Evolutionary conservation across 2,797 vertebrate genomes (phyloP).

Genomic region (Manis crassicaudata): DNA sequence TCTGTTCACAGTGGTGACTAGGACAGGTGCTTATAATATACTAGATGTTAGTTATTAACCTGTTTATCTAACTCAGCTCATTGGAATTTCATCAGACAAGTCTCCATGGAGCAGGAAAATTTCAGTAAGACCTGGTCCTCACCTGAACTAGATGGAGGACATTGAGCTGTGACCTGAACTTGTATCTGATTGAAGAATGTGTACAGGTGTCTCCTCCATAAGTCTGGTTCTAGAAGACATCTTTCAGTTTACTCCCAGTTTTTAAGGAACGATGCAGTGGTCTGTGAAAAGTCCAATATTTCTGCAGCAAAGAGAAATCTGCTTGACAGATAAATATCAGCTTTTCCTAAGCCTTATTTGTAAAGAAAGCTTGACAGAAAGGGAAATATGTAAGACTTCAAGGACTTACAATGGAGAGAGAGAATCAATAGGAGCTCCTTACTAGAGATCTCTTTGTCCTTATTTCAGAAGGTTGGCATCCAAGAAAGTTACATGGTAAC

Average conservation of each 20-base stretch:
- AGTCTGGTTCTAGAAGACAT: not conserved
- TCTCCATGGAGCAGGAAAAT: not conserved
- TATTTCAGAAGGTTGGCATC: conserved; percentile 55
- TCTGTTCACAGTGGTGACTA: not conserved
- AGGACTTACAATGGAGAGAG: conserved; percentile 23
- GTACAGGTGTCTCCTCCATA: not conserved
- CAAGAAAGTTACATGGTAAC: conserved; percentile 20
- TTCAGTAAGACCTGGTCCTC: not conserved
- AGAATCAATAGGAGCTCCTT: conserved; percentile 52
- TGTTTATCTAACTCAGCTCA: not conserved
- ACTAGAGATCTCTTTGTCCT: conserved; percentile 44
- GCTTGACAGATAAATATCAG: conserved; percentile 56
- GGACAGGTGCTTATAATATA: not conserved
- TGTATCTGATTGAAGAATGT: not conserved
- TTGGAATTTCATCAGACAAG: not conserved
- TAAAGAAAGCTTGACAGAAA: conserved; percentile 59
- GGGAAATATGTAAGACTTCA: conserved; percentile 63
- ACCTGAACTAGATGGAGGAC: not conserved
- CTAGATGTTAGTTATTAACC: not conserved
- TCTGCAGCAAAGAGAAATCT: conserved; percentile 56
- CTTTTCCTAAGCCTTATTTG: conserved; percentile 40
- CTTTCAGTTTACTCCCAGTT: not conserved
- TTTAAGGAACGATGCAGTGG: conserved; percentile 44
- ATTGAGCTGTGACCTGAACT: not conserved
- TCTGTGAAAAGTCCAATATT: conserved; percentile 67